Base-by-base conservation (phyloP, 2,797 vertebrate genomes). In the Podargus strigoides region DNA sequence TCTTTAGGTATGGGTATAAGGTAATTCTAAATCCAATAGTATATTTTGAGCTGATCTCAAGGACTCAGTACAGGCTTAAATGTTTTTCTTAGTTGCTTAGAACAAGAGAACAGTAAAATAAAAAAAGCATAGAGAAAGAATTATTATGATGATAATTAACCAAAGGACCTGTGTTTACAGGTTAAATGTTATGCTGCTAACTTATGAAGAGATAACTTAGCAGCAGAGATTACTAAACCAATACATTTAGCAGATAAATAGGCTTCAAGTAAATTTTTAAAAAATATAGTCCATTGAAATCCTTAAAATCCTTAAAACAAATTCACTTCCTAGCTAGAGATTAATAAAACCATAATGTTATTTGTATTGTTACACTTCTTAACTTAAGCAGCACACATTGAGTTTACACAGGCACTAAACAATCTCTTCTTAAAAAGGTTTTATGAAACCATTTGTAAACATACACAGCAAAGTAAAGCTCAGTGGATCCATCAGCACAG, bases 361-460 rank as follows among this genome's bases (percentile, higher is more conserved):
- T 81, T 95, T 93, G 24, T 77, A 46, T 74, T 58, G 46, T 69
- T 81, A 69, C 18, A 62, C 14, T 81, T 89, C n/a, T 63, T 94
- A 69, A 85, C 9, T 82, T 76, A 86, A 82, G 15, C 53, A 88
- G 19, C 14, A 16, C 28, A 47, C 39, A 39, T 21, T 74, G 59
- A 85, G 68, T 93, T 95, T 97, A 89, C 69, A 91, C 22, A 89
- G 23, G 18, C 17, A 68, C n/a, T 80, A 89, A 95, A 93, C 75
- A 14, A 67, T 89, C 77, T 75, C 66, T 75, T 55, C 67, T 95
- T 95, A 69, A 84, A 95, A 96, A 69, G 15, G 4, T 89, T 94
- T 94, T 92, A 44, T 82, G 70, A 94, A 95, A 85, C 47, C 28
- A 28, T 89, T 94, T 89, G 60, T 87, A 93, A 94, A 82, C 62